A percentile compares a stretch with the other conserved stretches of the same genome.
These are phyloP conservation scores for Synanthedon vespiformis DNA, from an alignment of 2,888 invertebrate genomes.

Conservation along the genomic window DNA sequence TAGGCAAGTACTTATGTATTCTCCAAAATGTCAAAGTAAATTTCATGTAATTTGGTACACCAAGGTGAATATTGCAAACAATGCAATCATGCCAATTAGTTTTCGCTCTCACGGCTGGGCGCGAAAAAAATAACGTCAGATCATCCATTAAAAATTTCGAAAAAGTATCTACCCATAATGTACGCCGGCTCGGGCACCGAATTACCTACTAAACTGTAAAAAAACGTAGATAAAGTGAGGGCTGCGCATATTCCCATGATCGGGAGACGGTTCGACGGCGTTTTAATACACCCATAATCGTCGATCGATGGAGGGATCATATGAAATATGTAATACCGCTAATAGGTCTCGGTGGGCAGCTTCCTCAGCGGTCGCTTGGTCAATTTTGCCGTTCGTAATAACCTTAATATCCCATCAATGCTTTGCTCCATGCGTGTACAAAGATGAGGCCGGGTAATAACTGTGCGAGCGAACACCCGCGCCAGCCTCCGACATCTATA, in stretches of 20 bases:
- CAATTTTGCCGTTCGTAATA: constrained; percentile 65
- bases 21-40: neutral
- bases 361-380: constrained; percentile 67
- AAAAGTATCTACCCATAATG: constrained; percentile 40
- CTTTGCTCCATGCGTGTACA: constrained; percentile 56
- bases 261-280: constrained; percentile 51
- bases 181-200: constrained; percentile 47
- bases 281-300: constrained; percentile 65
- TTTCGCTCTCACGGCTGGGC: constrained; percentile 29
- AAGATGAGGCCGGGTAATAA: constrained; percentile 53
- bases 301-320: constrained; percentile 54
- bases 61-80: neutral
- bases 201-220: constrained; percentile 63
- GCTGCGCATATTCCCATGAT: constrained; percentile 59
- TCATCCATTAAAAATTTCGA: constrained; percentile 34
- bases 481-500: constrained; percentile 26
- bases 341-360: constrained; percentile 62
- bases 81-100: neutral
- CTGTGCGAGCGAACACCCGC: constrained; percentile 29
- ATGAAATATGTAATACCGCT: constrained; percentile 66
- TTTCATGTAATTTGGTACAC: neutral
- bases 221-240: constrained; percentile 53
- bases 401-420: constrained; percentile 64
- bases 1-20: too few species aligned
- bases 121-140: constrained; percentile 28